These are phyloP conservation scores for Agrotis segetum DNA, from an alignment of 2,888 invertebrate genomes.

Conservation along the genomic window DNA sequence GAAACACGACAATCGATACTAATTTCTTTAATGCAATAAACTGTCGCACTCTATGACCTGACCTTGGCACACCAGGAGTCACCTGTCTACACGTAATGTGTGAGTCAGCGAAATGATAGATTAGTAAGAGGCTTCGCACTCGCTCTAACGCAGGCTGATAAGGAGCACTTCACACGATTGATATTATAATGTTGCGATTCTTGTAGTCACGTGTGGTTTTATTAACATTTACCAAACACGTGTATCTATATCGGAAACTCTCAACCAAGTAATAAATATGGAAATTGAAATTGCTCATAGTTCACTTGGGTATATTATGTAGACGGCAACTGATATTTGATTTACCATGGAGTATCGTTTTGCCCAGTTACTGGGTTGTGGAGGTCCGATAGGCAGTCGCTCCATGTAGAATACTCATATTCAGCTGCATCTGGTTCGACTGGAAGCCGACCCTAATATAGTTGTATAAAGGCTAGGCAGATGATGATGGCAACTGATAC, in stretches of 20 bases:
- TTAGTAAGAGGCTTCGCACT: conserved; percentile 51
- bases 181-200: neutral
- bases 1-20: neutral
- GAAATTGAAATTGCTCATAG: too few species aligned
- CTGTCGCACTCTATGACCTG: neutral
- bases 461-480: too few species aligned
- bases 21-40: conserved; percentile 4
- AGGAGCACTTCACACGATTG: conserved; percentile 13
- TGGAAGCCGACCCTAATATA: too few species aligned
- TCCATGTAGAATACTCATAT: too few species aligned
- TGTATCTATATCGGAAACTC: neutral
- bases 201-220: conserved; percentile 1
- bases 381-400: too few species aligned
- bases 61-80: conserved; percentile 34
- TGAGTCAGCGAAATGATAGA: conserved; percentile 44
- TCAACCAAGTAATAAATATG: too few species aligned
- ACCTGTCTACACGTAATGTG: conserved; percentile 23
- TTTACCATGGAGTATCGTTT: too few species aligned
- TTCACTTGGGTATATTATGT: too few species aligned
- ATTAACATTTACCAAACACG: neutral
- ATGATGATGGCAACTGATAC: too few species aligned
- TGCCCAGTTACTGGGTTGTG: too few species aligned
- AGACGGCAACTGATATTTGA: too few species aligned
- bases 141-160: conserved; percentile 26
- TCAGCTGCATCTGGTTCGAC: too few species aligned